These are phyloP conservation scores for Cinara cedri DNA, from an alignment of 2,888 invertebrate species.

Conservation along the genomic window DNA sequence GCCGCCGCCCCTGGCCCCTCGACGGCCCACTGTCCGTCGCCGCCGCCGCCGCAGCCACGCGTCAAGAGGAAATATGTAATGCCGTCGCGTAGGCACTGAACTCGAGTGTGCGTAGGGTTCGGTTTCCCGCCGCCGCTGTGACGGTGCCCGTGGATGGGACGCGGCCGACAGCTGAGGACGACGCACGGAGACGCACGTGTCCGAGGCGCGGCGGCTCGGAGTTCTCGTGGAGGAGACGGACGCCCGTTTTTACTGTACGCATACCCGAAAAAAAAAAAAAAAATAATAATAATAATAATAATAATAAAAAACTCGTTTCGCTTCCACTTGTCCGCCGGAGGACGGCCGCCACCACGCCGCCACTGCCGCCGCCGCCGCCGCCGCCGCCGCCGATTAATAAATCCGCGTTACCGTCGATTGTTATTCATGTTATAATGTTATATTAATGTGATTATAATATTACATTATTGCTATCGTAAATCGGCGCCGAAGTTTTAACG, in stretches of 20 bases:
- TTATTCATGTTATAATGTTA: not conserved
- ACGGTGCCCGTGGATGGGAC: not conserved
- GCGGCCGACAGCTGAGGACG: constrained; percentile 1
- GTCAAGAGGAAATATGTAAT: constrained; percentile 24
- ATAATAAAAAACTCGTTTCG: not conserved
- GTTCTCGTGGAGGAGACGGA: constrained; percentile 54
- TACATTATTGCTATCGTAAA: not conserved
- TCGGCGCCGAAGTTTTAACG: not conserved
- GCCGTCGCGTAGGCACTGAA: not conserved
- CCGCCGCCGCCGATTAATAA: not conserved
- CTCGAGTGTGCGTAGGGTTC: not conserved
- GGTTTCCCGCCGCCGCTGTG: not conserved
- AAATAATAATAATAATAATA: no score
- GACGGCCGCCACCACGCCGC: not conserved
- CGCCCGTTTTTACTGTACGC: constrained; percentile 39
- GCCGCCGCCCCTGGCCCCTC: constrained; percentile 1
- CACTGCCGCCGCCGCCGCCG: not conserved
- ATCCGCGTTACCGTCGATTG: not conserved
- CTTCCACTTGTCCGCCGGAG: no score
- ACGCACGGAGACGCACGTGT: constrained; percentile 35
- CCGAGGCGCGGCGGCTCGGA: not conserved
- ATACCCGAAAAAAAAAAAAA: not conserved
- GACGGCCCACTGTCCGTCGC: constrained; percentile 6
- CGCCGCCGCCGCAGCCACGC: constrained; percentile 1
- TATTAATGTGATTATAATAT: no score